These are phyloP conservation scores for Mystacornis crossleyi DNA, from an alignment of 2,113 vertebrate species.

Conservation along the genomic window DNA sequence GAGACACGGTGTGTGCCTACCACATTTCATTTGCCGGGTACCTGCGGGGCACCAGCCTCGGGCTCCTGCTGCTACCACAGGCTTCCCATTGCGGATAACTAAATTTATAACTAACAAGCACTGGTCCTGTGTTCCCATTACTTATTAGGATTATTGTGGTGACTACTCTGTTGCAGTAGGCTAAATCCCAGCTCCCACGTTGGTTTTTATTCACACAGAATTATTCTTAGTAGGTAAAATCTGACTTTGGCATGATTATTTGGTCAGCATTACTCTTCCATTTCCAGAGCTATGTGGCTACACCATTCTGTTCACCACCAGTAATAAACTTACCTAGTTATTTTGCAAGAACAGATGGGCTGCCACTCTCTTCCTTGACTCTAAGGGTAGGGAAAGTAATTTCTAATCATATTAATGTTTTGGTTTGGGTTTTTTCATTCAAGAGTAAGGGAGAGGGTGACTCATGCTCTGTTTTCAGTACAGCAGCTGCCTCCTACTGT, in stretches of 20 bases:
- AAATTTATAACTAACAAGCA: not conserved
- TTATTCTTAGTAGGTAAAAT: not conserved
- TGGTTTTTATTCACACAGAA: not conserved
- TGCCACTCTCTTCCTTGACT: not conserved
- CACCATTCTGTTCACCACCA: not conserved
- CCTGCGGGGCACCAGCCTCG: not conserved
- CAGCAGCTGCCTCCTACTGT: constrained; percentile 29
- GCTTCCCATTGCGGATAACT: not conserved
- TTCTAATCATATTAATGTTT: not conserved
- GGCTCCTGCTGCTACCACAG: not conserved
- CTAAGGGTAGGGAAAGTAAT: not conserved
- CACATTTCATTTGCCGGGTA: fast-evolving
- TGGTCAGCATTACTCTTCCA: not conserved
- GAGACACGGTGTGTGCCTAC: fast-evolving
- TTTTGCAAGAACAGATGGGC: not conserved
- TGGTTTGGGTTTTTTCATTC: not conserved
- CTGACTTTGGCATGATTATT: not conserved
- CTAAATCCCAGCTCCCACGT: not conserved
- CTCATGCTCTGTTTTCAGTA: constrained; percentile 3
- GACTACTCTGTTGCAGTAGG: not conserved
- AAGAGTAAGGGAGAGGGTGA: not conserved
- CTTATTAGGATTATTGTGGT: not conserved
- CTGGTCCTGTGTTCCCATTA: not conserved
- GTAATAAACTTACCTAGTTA: not conserved
- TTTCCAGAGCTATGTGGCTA: not conserved